Percentiles rank a stretch among this genome's conserved stretches.
Conservation (phyloP, 2,888 invertebrate species). For the Andrena praecox region DNA sequence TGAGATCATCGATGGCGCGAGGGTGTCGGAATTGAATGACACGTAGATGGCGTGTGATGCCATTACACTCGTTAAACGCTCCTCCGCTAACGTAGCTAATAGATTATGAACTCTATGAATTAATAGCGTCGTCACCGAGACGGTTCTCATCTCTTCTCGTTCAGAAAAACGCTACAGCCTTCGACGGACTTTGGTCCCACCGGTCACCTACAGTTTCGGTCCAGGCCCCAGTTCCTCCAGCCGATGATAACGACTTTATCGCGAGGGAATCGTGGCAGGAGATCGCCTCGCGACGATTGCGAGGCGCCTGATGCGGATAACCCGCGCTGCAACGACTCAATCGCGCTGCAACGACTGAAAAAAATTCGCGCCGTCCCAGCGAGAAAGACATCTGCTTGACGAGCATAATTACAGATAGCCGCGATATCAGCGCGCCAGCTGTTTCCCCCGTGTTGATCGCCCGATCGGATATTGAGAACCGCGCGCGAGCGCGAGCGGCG, state of each 20-base stretch:
- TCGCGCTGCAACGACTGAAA: constrained; percentile 6
- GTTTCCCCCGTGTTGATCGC: constrained; percentile 18
- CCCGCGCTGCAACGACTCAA: constrained; percentile 15
- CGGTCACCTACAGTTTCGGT: not conserved
- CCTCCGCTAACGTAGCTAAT: constrained; percentile 82
- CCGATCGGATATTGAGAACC: constrained; percentile 76
- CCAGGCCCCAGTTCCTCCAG: not conserved
- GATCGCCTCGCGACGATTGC: constrained; percentile 18
- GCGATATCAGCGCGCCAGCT: constrained; percentile 17
- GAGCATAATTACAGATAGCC: constrained; percentile 35
- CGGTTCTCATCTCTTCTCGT: constrained; percentile 70
- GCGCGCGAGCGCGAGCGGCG: constrained; percentile 68
- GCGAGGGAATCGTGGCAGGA: not conserved
- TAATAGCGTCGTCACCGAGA: constrained; percentile 79
- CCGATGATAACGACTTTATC: constrained; percentile 4
- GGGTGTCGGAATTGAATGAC: constrained; percentile 84
- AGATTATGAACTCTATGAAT: constrained; percentile 84
- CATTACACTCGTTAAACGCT: constrained; percentile 83
- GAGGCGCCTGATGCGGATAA: constrained; percentile 8
- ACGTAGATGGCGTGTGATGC: constrained; percentile 82
- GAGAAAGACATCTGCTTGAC: constrained; percentile 36
- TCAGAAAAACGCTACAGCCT: not conserved
- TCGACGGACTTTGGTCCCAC: not conserved
- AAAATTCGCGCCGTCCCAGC: constrained; percentile 26
- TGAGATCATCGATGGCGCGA: constrained; percentile 85